A percentile compares a stretch with the other conserved stretches of the same genome.
Conservation (phyloP, 2,113 vertebrate genomes). For the Drymodes brunneopygia region DNA sequence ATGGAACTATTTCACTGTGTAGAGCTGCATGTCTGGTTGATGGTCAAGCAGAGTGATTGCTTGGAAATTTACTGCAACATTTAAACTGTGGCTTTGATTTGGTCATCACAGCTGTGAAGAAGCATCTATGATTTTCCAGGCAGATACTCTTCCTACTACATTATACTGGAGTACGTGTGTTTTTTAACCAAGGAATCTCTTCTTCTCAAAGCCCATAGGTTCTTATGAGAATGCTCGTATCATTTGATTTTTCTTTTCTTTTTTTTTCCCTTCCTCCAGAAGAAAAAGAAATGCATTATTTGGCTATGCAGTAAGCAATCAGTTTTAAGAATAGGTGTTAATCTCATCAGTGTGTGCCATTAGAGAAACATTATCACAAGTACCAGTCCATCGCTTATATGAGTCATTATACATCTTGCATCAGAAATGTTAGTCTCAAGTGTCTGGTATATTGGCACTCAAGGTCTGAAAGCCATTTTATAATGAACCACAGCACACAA, state of each 20-base stretch:
- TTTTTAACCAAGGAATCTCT: neutral
- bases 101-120: neutral
- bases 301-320: neutral
- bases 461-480: neutral
- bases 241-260: neutral
- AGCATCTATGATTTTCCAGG: neutral
- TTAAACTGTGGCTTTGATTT: neutral
- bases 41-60: neutral
- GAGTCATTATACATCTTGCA: neutral
- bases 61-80: neutral
- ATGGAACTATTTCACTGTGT: neutral
- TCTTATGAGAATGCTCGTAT: neutral
- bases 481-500: neutral
- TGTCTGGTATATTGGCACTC: neutral
- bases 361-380: neutral
- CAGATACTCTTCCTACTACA: neutral
- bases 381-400: neutral
- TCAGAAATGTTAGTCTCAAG: neutral
- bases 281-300: neutral
- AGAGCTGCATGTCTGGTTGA: neutral
- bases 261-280: neutral
- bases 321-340: neutral
- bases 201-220: neutral
- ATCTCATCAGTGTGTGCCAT: neutral
- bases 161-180: neutral